Evolutionary conservation across 2,113 vertebrate species (phyloP).

Genomic region (Antechinus flavipes): DNA sequence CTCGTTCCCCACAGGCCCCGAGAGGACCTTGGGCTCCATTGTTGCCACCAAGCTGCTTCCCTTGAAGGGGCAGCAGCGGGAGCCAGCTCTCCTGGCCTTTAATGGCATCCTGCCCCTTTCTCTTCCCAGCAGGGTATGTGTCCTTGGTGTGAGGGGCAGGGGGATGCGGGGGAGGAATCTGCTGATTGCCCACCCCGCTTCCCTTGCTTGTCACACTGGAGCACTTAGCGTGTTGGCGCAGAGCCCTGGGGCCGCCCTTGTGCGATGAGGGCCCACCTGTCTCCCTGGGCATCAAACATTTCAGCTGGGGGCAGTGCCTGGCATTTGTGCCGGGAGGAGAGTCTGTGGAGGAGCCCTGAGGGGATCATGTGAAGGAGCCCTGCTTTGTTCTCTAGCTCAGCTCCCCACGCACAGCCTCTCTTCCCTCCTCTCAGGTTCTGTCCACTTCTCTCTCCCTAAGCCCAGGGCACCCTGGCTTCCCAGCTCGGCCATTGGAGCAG

Average conservation of each 20-base stretch:
- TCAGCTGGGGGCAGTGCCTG: neutral
- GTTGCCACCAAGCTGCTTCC: neutral
- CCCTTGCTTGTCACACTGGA: neutral
- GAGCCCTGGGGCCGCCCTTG: neutral
- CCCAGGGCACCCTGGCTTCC: neutral
- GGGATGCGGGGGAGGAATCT: no score
- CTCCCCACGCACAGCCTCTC: neutral
- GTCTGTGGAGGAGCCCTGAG: rapidly evolving
- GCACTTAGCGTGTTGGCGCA: neutral
- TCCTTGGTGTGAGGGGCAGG: neutral
- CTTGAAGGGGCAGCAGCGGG: neutral
- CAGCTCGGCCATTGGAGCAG: neutral
- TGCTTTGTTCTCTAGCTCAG: rapidly evolving
- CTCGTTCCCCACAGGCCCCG: neutral
- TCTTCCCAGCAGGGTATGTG: neutral
- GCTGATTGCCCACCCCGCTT: neutral
- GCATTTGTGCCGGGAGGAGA: neutral
- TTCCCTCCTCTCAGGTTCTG: no score
- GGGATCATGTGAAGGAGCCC: rapidly evolving
- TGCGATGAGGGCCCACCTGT: no score
- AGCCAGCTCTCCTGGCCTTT: neutral
- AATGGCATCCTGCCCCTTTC: neutral
- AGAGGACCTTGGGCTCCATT: neutral
- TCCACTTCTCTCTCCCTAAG: no score
- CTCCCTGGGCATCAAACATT: neutral